Base-by-base conservation (phyloP, 2,113 vertebrate species). In the Odontophorus gujanensis region DNA sequence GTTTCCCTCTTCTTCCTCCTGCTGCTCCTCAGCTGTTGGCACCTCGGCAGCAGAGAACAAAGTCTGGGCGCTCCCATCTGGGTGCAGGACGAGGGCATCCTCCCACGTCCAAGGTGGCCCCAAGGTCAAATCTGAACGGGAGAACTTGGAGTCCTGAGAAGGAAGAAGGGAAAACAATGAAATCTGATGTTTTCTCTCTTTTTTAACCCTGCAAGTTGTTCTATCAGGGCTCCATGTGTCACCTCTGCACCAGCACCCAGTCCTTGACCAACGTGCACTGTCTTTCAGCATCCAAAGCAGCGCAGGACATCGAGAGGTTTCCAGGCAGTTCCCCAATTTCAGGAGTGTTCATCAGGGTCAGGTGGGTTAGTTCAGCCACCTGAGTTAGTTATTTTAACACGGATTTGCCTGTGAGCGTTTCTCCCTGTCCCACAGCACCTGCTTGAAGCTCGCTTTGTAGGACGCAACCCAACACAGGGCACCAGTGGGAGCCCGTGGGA, bases 401-500 rank as follows among this genome's bases (percentile, higher is more conserved):
- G 3, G 74, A 36, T 53, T 63, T 32, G 51, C 45, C 58, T 18
- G 42, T 57, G 36, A 62, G 22, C 17, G 36, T 34, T 38, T 66
- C 9, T 53, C 15, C 8, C 21, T 0, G 1, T 20, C 18, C 75
- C 42, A 51, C 71, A n/a, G 4, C 20, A 10, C 34, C 19, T 0
- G 1, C 63, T 42, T 18, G 47, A 51, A 67, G 30, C 47, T 53
- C 8, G 20, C 36, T 26, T 55, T 0, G 0, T 0, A 0, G 40
- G n/a, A 0, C 40, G 19, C n/a, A 58, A 7, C 3, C 0, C 0
- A 0, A 8, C 0, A 0, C 5, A 2, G 1, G 47, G 53, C 38
- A 36, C 26, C 1, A 1, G 13, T 15, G 24, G 30, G 30, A 21
- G 53, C 58, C 16, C 24, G 6, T 36, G 68, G 24, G 11, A 50